phyloP scores from a whole-genome alignment of 2,113 vertebrate species.

The Neopipo cinnamomea region DNA sequence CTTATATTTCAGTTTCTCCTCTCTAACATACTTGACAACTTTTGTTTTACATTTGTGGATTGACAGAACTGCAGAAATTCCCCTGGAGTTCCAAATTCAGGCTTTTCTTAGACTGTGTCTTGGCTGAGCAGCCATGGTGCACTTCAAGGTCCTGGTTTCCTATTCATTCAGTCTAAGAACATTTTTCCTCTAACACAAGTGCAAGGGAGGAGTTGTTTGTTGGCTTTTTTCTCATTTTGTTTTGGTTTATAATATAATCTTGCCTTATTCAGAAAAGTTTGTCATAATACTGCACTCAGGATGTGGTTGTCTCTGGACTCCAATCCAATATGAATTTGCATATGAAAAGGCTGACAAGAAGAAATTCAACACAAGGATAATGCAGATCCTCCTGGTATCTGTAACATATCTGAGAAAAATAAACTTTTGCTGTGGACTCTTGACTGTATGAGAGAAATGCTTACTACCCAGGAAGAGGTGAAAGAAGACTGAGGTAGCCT shows the following conservation, averaged over 20 bases:
- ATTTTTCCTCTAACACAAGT: not conserved
- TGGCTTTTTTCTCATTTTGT: not conserved
- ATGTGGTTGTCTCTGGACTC: not conserved
- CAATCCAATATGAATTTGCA: not conserved
- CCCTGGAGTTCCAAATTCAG: not conserved
- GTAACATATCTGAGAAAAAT: not conserved
- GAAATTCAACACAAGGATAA: not conserved
- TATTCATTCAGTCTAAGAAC: not conserved
- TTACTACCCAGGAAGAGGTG: not conserved
- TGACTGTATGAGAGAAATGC: not conserved
- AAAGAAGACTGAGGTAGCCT: not conserved
- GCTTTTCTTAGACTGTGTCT: not conserved
- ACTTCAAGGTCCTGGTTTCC: not conserved
- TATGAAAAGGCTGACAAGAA: not conserved
- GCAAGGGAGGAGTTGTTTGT: not conserved
- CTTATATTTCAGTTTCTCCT: not conserved
- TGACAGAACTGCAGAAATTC: not conserved
- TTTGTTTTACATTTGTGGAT: not conserved
- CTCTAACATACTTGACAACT: not conserved
- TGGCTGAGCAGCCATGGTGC: not conserved
- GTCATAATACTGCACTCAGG: not conserved
- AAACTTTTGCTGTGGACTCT: not conserved
- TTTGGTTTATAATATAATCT: not conserved
- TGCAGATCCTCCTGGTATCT: not conserved
- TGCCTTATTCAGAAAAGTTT: not conserved